These are phyloP conservation scores for Candoia aspera DNA, from an alignment of 2,113 vertebrate species.

Conservation along the genomic window DNA sequence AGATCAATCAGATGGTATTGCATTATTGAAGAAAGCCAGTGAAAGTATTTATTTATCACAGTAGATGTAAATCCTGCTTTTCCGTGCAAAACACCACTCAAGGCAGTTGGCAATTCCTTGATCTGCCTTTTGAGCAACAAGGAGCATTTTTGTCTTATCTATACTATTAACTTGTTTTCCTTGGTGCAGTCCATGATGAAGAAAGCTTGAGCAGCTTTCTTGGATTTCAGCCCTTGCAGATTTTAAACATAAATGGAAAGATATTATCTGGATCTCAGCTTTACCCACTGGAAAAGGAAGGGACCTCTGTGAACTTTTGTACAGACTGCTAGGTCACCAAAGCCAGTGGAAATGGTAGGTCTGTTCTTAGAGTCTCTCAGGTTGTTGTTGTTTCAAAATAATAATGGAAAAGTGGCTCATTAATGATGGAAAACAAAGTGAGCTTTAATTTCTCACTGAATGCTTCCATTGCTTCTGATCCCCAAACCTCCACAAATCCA, in stretches of 20 bases:
- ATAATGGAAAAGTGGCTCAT: not conserved
- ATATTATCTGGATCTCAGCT: not conserved
- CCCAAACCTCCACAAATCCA: not conserved
- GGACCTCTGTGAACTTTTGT: not conserved
- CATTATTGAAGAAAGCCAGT: not conserved
- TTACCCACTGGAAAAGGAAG: not conserved
- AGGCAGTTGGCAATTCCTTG: not conserved
- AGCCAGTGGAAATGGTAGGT: not conserved
- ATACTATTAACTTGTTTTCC: not conserved
- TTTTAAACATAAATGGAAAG: not conserved
- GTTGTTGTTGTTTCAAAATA: not conserved
- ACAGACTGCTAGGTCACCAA: not conserved
- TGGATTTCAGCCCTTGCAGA: not conserved
- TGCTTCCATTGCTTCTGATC: not conserved
- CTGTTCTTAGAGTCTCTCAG: not conserved
- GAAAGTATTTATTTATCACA: not conserved
- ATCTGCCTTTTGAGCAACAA: not conserved
- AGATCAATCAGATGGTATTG: not conserved
- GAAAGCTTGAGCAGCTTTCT: not conserved
- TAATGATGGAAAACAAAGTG: not conserved
- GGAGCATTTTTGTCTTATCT: not conserved
- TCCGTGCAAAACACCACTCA: not conserved
- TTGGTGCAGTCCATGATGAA: not conserved
- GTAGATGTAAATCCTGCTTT: not conserved
- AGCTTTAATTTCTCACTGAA: not conserved